phyloP scores from a whole-genome alignment of 2,797 vertebrate genomes.

The Sebastolobus altivelis region DNA sequence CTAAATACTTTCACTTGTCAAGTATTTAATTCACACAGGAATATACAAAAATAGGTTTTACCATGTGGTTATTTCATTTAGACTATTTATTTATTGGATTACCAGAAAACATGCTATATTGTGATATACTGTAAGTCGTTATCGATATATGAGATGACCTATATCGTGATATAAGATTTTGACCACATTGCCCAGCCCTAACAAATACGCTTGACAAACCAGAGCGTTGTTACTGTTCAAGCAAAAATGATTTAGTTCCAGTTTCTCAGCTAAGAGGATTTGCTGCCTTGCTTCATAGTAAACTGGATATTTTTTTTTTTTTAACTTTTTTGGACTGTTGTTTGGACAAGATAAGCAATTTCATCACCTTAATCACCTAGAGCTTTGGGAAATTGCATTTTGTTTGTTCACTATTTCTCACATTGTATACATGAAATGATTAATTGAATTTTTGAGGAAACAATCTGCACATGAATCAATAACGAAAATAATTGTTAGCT shows the following conservation, averaged over 20 bases:
- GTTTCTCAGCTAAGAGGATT: neutral
- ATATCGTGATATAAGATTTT: too few relatives aligned
- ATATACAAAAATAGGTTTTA: too few relatives aligned
- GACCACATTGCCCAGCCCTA: too few relatives aligned
- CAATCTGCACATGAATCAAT: neutral
- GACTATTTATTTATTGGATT: too few relatives aligned
- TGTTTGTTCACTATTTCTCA: neutral
- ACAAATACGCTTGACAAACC: neutral
- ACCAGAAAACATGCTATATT: too few relatives aligned
- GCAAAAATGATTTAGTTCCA: neutral
- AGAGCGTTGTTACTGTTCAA: neutral
- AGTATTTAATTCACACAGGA: too few relatives aligned
- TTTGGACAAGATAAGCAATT: neutral
- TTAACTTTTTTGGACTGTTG: neutral
- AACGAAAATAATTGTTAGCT: neutral
- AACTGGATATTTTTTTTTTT: neutral
- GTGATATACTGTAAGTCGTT: too few relatives aligned
- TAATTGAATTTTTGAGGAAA: neutral
- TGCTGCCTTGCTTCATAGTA: neutral
- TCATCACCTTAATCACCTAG: neutral
- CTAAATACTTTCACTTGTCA: too few relatives aligned
- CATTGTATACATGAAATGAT: neutral
- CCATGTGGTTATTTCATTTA: too few relatives aligned
- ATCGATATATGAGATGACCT: too few relatives aligned
- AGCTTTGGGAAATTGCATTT: neutral